Conservation (phyloP, 2,888 invertebrate genomes). For the Ectemnius lituratus region DNA sequence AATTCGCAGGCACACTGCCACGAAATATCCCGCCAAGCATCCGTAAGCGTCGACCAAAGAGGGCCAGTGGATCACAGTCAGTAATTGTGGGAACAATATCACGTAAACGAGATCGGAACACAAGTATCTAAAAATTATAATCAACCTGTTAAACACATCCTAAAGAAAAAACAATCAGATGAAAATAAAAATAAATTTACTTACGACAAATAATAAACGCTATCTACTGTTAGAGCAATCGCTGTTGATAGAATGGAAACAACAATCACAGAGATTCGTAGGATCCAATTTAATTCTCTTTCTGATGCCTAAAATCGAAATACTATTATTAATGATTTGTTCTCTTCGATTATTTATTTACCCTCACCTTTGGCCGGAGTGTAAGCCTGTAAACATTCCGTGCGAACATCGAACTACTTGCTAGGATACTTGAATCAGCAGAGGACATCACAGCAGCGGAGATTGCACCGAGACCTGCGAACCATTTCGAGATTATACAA, state of each 20-base stretch:
- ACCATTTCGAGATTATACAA: slow-evolving; percentile 1
- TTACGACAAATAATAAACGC: slow-evolving; percentile 81
- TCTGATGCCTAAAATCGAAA: slow-evolving; percentile 81
- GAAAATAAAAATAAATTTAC: slow-evolving; percentile 33
- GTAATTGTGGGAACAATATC: slow-evolving; percentile 85
- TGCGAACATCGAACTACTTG: slow-evolving; percentile 86
- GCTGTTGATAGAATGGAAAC: slow-evolving; percentile 82
- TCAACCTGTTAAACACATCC: neutral
- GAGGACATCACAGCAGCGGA: slow-evolving; percentile 89
- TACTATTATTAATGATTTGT: neutral
- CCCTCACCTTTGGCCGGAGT: slow-evolving; percentile 82
- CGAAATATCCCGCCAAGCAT: slow-evolving; percentile 80
- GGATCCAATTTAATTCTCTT: slow-evolving; percentile 83
- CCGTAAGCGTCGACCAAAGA: slow-evolving; percentile 84
- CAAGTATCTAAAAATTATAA: slow-evolving; percentile 78
- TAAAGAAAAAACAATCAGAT: slow-evolving; percentile 3
- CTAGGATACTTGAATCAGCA: slow-evolving; percentile 85
- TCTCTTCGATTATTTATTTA: neutral
- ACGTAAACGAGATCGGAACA: slow-evolving; percentile 87
- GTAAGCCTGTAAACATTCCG: slow-evolving; percentile 85
- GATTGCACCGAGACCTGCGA: slow-evolving; percentile 83
- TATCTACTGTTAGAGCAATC: slow-evolving; percentile 83
- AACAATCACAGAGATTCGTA: slow-evolving; percentile 82
- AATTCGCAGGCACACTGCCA: slow-evolving; percentile 79
- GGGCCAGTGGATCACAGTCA: slow-evolving; percentile 84